Evolutionary conservation across 2,113 vertebrate species (phyloP).

Genomic region (Porphyrio hochstetteri): DNA sequence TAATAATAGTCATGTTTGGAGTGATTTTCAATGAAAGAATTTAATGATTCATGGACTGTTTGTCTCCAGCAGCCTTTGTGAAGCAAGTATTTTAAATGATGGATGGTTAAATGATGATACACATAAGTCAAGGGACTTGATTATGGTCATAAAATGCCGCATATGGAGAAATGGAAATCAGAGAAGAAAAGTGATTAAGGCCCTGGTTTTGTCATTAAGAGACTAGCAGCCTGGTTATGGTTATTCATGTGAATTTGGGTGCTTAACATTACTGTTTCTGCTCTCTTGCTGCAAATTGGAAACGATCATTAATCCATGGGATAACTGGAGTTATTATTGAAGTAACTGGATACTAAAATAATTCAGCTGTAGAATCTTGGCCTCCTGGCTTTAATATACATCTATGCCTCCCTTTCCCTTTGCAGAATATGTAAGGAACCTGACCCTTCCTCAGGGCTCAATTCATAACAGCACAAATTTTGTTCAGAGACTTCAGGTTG

Average conservation of each 20-base stretch:
- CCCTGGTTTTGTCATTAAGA: background rate
- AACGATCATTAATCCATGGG: background rate
- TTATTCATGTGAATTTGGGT: background rate
- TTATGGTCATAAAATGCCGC: background rate
- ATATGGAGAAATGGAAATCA: background rate
- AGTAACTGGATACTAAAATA: background rate
- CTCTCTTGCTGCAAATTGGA: background rate
- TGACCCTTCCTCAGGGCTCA: background rate
- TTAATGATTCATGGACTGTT: slow-evolving; percentile 36
- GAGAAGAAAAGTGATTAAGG: background rate
- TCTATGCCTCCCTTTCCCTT: background rate
- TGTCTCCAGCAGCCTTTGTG: background rate
- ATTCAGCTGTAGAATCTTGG: background rate
- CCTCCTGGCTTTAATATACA: background rate
- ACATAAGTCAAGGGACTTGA: background rate
- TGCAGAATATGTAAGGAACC: background rate
- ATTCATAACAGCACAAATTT: background rate
- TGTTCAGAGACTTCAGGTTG: accelerated
- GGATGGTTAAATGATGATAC: background rate
- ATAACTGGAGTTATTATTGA: background rate
- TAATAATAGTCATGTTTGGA: slow-evolving; percentile 10
- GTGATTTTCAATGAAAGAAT: slow-evolving; percentile 18
- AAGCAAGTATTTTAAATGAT: slow-evolving; percentile 2
- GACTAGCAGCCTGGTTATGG: background rate
- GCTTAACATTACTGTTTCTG: background rate